Percentiles rank a stretch among this genome's conserved stretches.
Conservation (phyloP, 2,797 vertebrate species). For the Onychomys leucogaster region DNA sequence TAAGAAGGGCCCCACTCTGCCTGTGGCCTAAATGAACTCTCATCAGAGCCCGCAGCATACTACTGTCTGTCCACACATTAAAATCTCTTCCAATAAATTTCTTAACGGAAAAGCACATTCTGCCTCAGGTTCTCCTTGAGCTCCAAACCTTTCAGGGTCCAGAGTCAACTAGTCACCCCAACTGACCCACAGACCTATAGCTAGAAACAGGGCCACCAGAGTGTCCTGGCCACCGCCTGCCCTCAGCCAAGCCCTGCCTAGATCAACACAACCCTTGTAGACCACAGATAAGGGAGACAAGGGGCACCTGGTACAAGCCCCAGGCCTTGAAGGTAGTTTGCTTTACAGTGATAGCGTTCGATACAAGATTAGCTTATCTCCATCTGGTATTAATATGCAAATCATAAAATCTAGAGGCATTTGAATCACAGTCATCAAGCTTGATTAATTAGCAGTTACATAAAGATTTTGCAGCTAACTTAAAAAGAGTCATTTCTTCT, state of each 20-base stretch:
- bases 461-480: neutral
- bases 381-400: neutral
- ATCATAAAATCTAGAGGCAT: neutral
- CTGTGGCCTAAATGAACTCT: neutral
- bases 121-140: neutral
- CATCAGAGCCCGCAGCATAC: neutral
- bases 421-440: neutral
- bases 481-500: neutral
- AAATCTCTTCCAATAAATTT: neutral
- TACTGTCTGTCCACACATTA: neutral
- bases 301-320: neutral
- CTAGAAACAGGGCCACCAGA: neutral
- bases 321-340: neutral
- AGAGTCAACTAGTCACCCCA: neutral
- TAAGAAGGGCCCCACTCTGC: neutral
- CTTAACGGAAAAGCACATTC: neutral
- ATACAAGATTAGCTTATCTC: neutral
- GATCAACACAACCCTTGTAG: neutral
- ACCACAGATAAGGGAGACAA: neutral
- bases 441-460: neutral
- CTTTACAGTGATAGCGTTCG: neutral
- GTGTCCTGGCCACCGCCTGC: neutral
- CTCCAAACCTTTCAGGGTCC: neutral
- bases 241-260: neutral
- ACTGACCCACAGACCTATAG: neutral